A percentile compares a stretch with the other conserved stretches of the same genome.
Conservation (phyloP, 2,113 vertebrate genomes). For the Muscicapa adusta region DNA sequence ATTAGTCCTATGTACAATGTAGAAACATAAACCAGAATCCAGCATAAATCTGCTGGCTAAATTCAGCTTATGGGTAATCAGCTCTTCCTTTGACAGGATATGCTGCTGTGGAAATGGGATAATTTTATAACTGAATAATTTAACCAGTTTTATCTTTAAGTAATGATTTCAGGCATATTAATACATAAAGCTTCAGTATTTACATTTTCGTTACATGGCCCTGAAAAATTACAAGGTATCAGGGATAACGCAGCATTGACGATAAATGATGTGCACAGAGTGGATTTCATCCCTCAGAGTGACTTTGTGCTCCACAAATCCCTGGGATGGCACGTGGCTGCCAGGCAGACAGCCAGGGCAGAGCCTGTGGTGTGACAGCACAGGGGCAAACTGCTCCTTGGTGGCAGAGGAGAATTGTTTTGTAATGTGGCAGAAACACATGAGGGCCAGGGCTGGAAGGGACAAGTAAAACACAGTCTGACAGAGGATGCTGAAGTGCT, state of each 20-base stretch:
- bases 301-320: neutral
- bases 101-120: conserved; percentile 53
- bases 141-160: conserved; percentile 64
- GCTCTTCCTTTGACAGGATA: conserved; percentile 59
- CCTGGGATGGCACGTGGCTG: neutral
- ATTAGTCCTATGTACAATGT: neutral
- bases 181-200: conserved; percentile 57
- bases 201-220: conserved; percentile 38
- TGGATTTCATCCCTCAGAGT: neutral
- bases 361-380: neutral
- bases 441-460: neutral
- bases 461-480: neutral
- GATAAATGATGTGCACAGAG: neutral
- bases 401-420: neutral
- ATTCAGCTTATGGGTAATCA: conserved; percentile 68
- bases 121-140: conserved; percentile 63
- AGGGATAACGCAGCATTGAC: neutral
- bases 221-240: conserved; percentile 26
- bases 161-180: conserved; percentile 55
- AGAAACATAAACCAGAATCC: conserved; percentile 37
- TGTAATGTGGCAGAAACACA: neutral
- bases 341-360: neutral
- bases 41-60: conserved; percentile 53
- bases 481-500: neutral
- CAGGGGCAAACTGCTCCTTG: neutral